Evolutionary conservation across 2,113 vertebrate genomes (phyloP).

Genomic region (Platysteira castanea): DNA sequence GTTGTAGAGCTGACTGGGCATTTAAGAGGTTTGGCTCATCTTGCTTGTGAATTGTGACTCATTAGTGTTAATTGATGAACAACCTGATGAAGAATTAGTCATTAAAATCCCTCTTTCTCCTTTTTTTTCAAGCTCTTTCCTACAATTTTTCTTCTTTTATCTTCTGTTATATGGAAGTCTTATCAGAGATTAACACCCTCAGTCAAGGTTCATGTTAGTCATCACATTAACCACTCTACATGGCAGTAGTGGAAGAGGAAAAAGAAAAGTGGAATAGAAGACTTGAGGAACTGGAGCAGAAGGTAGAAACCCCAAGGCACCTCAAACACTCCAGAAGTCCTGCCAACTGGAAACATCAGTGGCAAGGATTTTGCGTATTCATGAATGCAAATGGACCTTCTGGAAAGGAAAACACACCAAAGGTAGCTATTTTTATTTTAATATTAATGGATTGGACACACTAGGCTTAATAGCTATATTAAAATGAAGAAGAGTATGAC

Average conservation of each 20-base stretch:
- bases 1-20: neutral
- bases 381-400: neutral
- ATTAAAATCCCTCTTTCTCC: neutral
- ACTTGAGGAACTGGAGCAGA: constrained; percentile 1
- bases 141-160: neutral
- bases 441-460: neutral
- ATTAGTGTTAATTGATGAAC: neutral
- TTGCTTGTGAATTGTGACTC: neutral
- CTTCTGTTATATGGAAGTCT: neutral
- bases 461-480: neutral
- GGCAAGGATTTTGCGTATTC: neutral
- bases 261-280: neutral
- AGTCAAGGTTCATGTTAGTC: neutral
- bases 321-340: neutral
- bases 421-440: constrained; percentile 19
- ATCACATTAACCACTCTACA: neutral
- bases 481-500: neutral
- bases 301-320: neutral
- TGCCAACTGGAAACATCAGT: neutral
- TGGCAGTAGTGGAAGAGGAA: neutral
- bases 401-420: neutral
- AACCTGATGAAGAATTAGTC: neutral
- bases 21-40: neutral
- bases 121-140: neutral
- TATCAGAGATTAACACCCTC: neutral